These are phyloP conservation scores for Bedellia somnulentella DNA, from an alignment of 2,888 invertebrate genomes.

Conservation along the genomic window DNA sequence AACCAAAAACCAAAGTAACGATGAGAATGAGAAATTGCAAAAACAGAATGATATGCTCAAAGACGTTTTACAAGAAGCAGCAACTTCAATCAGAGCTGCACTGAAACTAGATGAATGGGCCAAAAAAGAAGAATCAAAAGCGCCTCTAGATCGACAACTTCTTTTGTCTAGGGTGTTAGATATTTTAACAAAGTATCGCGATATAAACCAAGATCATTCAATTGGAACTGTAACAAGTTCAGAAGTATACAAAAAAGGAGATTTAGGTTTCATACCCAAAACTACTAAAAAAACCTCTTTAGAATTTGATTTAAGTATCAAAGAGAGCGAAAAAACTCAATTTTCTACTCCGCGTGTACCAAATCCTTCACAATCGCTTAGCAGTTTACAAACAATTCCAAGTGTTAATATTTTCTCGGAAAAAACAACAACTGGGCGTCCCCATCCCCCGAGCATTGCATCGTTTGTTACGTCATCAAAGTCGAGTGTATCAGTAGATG, in stretches of 20 bases:
- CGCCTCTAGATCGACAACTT: slow-evolving; percentile 43
- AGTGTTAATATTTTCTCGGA: too few species aligned
- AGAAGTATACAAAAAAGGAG: slow-evolving; percentile 64
- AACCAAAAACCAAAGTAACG: slow-evolving; percentile 44
- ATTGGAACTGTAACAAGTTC: slow-evolving; percentile 44
- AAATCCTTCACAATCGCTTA: too few species aligned
- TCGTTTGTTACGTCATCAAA: too few species aligned
- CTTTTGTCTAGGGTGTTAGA: slow-evolving; percentile 59
- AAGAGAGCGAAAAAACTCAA: too few species aligned
- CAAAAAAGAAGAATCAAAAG: slow-evolving; percentile 24
- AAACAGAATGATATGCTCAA: slow-evolving; percentile 59
- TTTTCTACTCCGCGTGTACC: too few species aligned
- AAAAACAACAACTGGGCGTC: too few species aligned
- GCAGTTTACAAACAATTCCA: too few species aligned
- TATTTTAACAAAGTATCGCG: slow-evolving; percentile 45
- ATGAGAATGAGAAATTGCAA: slow-evolving; percentile 42
- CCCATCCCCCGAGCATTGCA: too few species aligned
- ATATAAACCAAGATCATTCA: slow-evolving; percentile 35
- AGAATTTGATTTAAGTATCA: too few species aligned
- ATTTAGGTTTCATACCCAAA: slow-evolving; percentile 68
- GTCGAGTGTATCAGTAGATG: too few species aligned
- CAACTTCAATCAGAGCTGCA: slow-evolving; percentile 61
- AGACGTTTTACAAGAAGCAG: slow-evolving; percentile 63
- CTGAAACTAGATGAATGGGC: slow-evolving; percentile 53
- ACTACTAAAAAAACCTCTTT: slow-evolving; percentile 20